These are phyloP conservation scores for Conistra vaccinii DNA, from an alignment of 2,888 invertebrate genomes.

Conservation along the genomic window DNA sequence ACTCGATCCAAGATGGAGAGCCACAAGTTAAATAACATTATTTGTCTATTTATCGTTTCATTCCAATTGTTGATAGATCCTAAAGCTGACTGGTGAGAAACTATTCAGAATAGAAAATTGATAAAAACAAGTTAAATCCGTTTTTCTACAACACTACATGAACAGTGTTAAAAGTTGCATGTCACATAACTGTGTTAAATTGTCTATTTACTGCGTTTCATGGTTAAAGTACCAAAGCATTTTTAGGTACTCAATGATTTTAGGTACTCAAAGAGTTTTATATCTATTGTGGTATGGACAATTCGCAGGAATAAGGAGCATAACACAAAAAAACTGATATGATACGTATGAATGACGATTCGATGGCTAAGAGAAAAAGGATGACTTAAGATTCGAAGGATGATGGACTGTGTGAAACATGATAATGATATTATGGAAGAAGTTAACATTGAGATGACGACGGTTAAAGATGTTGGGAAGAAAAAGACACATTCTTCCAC, in stretches of 20 bases:
- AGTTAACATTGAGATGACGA: not conserved
- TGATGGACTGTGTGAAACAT: not conserved
- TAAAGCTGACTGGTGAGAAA: no score
- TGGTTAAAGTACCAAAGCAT: constrained; percentile 14
- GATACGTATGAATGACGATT: not conserved
- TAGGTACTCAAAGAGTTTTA: not conserved
- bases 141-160: not conserved
- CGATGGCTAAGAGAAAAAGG: not conserved
- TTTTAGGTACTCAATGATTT: not conserved
- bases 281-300: not conserved
- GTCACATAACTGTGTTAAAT: constrained; percentile 25
- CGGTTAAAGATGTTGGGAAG: not conserved
- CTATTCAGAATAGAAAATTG: not conserved
- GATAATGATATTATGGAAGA: not conserved
- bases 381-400: not conserved
- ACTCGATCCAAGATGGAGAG: not conserved
- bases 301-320: not conserved
- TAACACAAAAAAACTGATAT: not conserved
- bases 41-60: not conserved
- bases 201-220: constrained; percentile 19
- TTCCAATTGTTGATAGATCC: not conserved
- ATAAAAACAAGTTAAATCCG: not conserved
- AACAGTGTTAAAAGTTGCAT: not conserved
- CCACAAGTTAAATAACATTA: not conserved
- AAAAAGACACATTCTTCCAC: not conserved